phyloP scores from a whole-genome alignment of 2,888 invertebrate genomes.

The Chironomus riparius region DNA sequence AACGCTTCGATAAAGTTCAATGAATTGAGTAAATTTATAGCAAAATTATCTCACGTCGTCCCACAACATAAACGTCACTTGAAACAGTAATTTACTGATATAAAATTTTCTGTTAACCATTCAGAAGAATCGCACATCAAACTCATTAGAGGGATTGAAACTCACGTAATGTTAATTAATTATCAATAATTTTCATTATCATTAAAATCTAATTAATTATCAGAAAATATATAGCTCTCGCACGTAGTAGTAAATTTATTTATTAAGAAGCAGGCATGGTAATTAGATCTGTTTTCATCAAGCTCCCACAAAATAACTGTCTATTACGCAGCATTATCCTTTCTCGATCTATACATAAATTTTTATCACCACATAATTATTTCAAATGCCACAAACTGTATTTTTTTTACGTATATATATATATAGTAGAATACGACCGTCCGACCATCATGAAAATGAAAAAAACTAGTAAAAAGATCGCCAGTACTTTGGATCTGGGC shows the following conservation, averaged over 20 bases:
- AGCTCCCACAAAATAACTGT: background rate
- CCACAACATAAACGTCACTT: background rate
- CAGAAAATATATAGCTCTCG: background rate
- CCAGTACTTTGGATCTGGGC: no score
- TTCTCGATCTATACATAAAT: background rate
- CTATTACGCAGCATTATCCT: background rate
- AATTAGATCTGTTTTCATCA: constrained; percentile 7
- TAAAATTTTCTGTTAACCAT: background rate
- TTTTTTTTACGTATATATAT: background rate
- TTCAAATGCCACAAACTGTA: constrained; percentile 8
- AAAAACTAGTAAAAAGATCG: no score
- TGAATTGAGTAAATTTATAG: no score
- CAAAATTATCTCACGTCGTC: no score
- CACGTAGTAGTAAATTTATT: background rate
- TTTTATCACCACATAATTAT: constrained; percentile 10
- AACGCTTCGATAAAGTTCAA: no score
- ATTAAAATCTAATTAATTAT: constrained; percentile 21
- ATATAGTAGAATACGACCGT: background rate
- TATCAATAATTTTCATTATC: constrained; percentile 18
- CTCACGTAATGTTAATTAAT: constrained; percentile 20
- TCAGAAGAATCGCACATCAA: background rate
- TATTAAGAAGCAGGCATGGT: background rate
- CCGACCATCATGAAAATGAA: background rate
- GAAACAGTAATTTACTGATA: background rate
- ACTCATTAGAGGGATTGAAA: background rate